Conservation (phyloP, 2,797 vertebrate species). For the Muscicapa striata region DNA sequence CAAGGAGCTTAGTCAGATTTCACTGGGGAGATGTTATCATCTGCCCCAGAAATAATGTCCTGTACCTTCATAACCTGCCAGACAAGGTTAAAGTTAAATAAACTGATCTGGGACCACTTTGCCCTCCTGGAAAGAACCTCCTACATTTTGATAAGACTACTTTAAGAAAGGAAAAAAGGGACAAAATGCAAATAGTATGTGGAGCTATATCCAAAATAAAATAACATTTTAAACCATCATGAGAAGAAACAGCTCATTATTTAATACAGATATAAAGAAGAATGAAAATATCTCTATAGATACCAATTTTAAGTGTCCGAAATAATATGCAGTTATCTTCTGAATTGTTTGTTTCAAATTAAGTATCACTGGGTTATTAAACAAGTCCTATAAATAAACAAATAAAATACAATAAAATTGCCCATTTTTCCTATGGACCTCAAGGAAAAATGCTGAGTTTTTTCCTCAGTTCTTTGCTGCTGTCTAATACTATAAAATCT, state of each 20-base stretch:
- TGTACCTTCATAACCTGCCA: not conserved
- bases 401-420: not conserved
- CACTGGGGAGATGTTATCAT: not conserved
- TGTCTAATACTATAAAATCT: not conserved
- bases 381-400: not conserved
- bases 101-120: not conserved
- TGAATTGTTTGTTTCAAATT: not conserved
- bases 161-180: not conserved
- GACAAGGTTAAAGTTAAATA: not conserved
- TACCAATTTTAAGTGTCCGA: not conserved
- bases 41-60: not conserved
- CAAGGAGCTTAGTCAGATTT: not conserved
- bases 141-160: not conserved
- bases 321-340: not conserved
- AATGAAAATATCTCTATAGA: not conserved
- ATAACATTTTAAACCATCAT: not conserved
- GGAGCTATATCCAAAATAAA: not conserved
- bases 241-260: not conserved
- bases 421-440: not conserved
- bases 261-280: not conserved
- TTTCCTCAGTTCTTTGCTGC: not conserved
- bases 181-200: not conserved
- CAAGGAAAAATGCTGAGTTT: not conserved
- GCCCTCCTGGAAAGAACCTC: not conserved
- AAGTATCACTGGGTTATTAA: not conserved